Evolutionary conservation across 2,888 invertebrate genomes (phyloP).

Genomic region (Merodon equestris): DNA sequence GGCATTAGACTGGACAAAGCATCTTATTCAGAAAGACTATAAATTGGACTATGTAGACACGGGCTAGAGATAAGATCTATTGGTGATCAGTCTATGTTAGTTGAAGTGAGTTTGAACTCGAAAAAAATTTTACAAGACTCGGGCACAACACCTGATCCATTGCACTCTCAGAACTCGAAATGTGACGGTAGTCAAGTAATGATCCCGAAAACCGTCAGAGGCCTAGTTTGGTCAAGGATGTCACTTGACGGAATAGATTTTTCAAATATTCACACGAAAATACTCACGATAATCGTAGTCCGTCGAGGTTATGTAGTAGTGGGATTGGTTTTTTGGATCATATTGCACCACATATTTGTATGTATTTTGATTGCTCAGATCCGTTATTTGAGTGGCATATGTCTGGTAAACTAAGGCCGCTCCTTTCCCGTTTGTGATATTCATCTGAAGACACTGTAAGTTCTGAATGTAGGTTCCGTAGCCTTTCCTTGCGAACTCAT

Average conservation of each 20-base stretch:
- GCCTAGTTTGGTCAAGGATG: neutral
- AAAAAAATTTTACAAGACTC: no score
- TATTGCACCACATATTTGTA: conserved; percentile 19
- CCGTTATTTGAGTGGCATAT: conserved; percentile 1
- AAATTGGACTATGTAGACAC: no score
- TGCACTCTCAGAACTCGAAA: neutral
- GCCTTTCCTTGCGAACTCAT: conserved; percentile 31
- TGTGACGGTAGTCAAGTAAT: no score
- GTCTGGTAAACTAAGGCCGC: conserved; percentile 29
- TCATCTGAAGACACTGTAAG: conserved; percentile 43
- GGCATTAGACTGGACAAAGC: no score
- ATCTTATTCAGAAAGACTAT: no score
- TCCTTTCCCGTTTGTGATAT: conserved; percentile 33
- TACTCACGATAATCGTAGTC: conserved; percentile 28
- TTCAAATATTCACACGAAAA: neutral
- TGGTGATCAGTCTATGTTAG: no score
- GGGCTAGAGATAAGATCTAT: no score
- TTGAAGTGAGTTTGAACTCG: no score
- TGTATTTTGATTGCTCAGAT: neutral
- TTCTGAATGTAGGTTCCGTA: conserved; percentile 36
- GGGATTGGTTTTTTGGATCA: conserved; percentile 9
- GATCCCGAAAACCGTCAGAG: neutral
- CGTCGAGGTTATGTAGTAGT: conserved; percentile 15
- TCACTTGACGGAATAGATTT: neutral
- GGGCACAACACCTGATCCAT: no score